These are phyloP conservation scores for Phrynocephalus versicolor DNA, from an alignment of 2,113 vertebrate species.

Conservation along the genomic window DNA sequence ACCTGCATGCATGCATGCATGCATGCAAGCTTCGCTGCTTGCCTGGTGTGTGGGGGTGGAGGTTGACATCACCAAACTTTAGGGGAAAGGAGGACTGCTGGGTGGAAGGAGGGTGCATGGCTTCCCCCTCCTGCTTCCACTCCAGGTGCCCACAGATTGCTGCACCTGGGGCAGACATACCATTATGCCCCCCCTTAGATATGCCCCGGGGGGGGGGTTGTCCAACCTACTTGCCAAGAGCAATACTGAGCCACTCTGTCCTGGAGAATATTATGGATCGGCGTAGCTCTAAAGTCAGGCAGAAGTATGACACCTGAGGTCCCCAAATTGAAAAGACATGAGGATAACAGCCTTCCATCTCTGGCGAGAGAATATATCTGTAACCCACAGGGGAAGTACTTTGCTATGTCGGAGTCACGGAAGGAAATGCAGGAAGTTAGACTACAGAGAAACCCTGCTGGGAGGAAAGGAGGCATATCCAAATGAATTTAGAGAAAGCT, in stretches of 20 bases:
- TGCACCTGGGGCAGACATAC: too few relatives aligned
- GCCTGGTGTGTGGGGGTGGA: too few relatives aligned
- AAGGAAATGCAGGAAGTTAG: slow-evolving; percentile 2
- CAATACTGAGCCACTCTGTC: neutral
- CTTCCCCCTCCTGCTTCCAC: too few relatives aligned
- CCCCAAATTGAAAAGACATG: neutral
- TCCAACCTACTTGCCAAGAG: neutral
- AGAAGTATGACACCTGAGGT: neutral
- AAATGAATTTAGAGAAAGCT: neutral
- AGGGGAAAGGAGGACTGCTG: too few relatives aligned
- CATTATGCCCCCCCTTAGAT: too few relatives aligned
- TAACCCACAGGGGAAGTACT: neutral
- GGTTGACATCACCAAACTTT: too few relatives aligned
- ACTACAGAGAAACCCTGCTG: neutral
- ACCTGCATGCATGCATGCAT: too few relatives aligned
- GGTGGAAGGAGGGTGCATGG: too few relatives aligned
- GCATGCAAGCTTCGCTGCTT: too few relatives aligned
- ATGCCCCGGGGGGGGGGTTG: too few relatives aligned
- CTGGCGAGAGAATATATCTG: neutral
- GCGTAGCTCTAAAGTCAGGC: neutral
- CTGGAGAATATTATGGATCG: neutral
- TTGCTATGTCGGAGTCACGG: neutral
- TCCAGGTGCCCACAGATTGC: too few relatives aligned
- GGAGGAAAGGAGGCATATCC: slow-evolving; percentile 9
- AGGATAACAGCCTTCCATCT: slow-evolving; percentile 4